Percentiles rank a stretch among this genome's conserved stretches.
phyloP scores from a whole-genome alignment of 2,888 invertebrate genomes.

The Malacosoma neustria region DNA sequence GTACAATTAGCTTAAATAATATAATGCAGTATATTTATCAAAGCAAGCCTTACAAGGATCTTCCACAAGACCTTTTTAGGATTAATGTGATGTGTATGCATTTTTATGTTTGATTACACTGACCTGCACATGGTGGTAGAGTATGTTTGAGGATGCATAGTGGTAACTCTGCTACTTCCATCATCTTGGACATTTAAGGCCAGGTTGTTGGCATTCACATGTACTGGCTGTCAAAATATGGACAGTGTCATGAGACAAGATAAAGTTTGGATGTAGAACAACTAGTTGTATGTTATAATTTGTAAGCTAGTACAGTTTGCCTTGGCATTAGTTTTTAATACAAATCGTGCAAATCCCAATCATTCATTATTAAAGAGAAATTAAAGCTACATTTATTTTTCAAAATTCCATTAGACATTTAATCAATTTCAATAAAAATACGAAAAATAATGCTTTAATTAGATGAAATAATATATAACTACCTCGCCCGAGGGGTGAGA shows the following conservation, averaged over 20 bases:
- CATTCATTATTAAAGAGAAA: background rate
- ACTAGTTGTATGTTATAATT: too few species aligned
- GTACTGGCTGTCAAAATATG: constrained; percentile 47
- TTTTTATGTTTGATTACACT: too few species aligned
- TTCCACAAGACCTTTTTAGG: too few species aligned
- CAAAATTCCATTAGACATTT: background rate
- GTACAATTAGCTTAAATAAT: background rate
- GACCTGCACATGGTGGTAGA: constrained; percentile 62
- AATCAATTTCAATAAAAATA: background rate
- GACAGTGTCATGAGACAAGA: too few species aligned
- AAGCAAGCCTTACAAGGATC: too few species aligned
- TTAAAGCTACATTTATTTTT: background rate
- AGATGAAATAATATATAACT: constrained; percentile 10
- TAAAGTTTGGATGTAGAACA: too few species aligned
- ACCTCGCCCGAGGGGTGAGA: constrained; percentile 53
- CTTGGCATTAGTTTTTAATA: too few species aligned
- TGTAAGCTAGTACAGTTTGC: too few species aligned
- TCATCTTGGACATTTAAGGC: constrained; percentile 57
- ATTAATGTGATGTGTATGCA: too few species aligned
- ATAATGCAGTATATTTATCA: background rate
- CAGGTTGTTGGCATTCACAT: constrained; percentile 48
- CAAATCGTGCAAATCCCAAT: too few species aligned
- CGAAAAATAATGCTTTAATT: background rate
- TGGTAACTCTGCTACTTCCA: constrained; percentile 43
- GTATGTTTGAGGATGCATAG: constrained; percentile 56